Percentiles rank a stretch among this genome's conserved stretches.
Conservation (phyloP, 1,140 invertebrate species). For the Cotesia vestalis region DNA sequence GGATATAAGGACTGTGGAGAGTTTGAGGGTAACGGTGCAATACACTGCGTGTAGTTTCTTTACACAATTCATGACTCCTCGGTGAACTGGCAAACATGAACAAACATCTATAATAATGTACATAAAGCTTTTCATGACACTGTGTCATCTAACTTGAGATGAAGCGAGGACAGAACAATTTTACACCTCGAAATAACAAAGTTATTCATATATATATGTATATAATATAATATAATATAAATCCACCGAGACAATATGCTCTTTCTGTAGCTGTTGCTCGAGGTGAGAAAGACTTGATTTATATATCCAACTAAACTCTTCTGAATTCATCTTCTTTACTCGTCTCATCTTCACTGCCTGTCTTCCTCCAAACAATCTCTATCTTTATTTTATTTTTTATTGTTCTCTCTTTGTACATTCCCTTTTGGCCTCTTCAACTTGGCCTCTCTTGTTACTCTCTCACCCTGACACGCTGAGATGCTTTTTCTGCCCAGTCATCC, state of each 20-base stretch:
- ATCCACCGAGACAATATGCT: slow-evolving; percentile 26
- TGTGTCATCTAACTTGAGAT: neutral
- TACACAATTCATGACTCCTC: neutral
- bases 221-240: no score
- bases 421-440: neutral
- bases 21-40: neutral
- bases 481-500: no score
- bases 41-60: neutral
- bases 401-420: slow-evolving; percentile 13
- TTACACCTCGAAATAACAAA: slow-evolving; percentile 39
- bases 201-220: slow-evolving; percentile 31
- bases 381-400: slow-evolving; percentile 11
- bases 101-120: neutral
- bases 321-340: neutral
- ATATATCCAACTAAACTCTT: slow-evolving; percentile 25
- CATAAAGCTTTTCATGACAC: neutral
- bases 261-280: neutral
- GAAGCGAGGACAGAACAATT: slow-evolving; percentile 35
- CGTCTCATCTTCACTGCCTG: neutral
- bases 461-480: neutral
- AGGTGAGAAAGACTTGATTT: slow-evolving; percentile 34
- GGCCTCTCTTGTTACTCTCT: slow-evolving; percentile 5
- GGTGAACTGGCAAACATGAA: neutral
- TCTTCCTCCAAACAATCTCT: neutral
- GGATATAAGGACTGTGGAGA: neutral